Conservation (phyloP, 2,888 invertebrate genomes). For the Apocheima hispidaria region DNA sequence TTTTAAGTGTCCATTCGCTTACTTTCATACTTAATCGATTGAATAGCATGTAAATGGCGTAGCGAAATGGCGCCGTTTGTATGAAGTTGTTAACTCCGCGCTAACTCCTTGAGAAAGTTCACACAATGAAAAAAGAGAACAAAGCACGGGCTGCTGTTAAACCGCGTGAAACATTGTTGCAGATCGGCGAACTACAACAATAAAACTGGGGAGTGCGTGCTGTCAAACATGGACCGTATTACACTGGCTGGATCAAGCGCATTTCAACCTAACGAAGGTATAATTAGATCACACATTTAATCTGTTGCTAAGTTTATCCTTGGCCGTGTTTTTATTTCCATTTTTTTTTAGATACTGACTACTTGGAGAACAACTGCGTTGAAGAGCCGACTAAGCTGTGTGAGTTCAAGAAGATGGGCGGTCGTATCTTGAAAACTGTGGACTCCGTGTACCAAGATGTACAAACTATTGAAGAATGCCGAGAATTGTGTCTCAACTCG, state of each 20-base stretch:
- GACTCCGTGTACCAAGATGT: slow-evolving; percentile 97
- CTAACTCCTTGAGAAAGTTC: slow-evolving; percentile 75
- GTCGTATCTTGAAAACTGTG: slow-evolving; percentile 96
- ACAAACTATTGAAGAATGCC: slow-evolving; percentile 94
- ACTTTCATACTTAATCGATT: slow-evolving; percentile 47
- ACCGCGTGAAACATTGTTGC: slow-evolving; percentile 76
- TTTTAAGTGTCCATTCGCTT: slow-evolving; percentile 30
- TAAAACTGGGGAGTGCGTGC: slow-evolving; percentile 93
- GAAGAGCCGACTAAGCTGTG: slow-evolving; percentile 97
- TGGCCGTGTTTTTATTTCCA: slow-evolving; percentile 19
- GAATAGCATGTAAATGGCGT: slow-evolving; percentile 53
- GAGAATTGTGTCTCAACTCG: slow-evolving; percentile 95
- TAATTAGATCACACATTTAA: slow-evolving; percentile 50
- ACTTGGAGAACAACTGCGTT: slow-evolving; percentile 96
- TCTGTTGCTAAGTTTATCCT: slow-evolving; percentile 31
- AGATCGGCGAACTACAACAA: slow-evolving; percentile 97
- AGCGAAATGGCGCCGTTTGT: slow-evolving; percentile 54
- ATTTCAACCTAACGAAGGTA: slow-evolving; percentile 89
- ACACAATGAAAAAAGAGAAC: slow-evolving; percentile 67
- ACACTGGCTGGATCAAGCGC: slow-evolving; percentile 93
- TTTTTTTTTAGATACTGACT: slow-evolving; percentile 87
- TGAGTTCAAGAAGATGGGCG: slow-evolving; percentile 95
- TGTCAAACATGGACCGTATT: slow-evolving; percentile 96
- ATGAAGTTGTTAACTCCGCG: slow-evolving; percentile 50
- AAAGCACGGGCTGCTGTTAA: slow-evolving; percentile 64